Evolutionary conservation across 2,113 vertebrate genomes (phyloP).

Genomic region (Limnothrissa miodon): DNA sequence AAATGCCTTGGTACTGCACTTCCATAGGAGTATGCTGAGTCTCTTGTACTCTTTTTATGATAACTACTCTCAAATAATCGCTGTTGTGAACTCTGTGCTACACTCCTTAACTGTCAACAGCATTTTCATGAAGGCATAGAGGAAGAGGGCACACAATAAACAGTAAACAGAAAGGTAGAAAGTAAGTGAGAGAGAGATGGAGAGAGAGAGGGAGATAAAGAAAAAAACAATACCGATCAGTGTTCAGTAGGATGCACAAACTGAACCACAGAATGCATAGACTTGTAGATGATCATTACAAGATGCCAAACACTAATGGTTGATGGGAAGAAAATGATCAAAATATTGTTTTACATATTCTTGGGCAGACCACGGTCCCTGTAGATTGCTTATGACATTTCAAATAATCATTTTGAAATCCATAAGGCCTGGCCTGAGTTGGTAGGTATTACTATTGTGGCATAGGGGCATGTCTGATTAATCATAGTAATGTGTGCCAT

Average conservation of each 20-base stretch:
- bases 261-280: not conserved
- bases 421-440: not conserved
- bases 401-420: not conserved
- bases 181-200: conserved; percentile 1
- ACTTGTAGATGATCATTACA: not conserved
- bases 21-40: conserved; percentile 55
- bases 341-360: not conserved
- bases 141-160: not conserved
- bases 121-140: conserved; percentile 36
- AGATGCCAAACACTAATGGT: not conserved
- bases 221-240: conserved; percentile 17
- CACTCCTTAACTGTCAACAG: conserved; percentile 37
- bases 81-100: conserved; percentile 52
- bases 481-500: not conserved
- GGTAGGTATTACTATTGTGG: not conserved
- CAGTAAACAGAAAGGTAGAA: not conserved
- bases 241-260: not conserved
- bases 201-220: conserved; percentile 1
- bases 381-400: not conserved
- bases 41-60: conserved; percentile 52
- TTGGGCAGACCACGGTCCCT: not conserved
- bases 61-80: conserved; percentile 51
- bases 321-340: not conserved
- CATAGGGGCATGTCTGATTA: not conserved
- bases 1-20: conserved; percentile 63